These are phyloP conservation scores for Zosterops borbonicus DNA, from an alignment of 2,113 vertebrate species.

Conservation along the genomic window DNA sequence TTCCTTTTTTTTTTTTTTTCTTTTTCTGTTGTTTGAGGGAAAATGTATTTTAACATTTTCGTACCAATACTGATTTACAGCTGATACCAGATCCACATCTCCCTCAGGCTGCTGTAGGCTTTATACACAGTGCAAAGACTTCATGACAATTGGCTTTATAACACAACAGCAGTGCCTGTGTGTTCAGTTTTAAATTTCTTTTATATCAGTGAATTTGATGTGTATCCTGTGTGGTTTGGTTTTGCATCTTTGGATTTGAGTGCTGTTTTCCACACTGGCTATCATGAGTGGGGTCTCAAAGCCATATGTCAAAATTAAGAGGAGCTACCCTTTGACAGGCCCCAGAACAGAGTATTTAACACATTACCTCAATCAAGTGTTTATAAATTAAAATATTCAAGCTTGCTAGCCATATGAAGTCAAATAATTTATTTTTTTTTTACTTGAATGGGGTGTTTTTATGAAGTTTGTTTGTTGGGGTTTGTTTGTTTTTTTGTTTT, in stretches of 20 bases:
- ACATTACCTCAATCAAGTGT: not conserved
- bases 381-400: not conserved
- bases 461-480: too few species aligned
- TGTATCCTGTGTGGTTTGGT: not conserved
- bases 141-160: not conserved
- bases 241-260: not conserved
- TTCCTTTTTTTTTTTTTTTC: not conserved
- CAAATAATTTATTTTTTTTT: not conserved
- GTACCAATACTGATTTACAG: not conserved
- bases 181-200: not conserved
- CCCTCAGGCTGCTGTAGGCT: not conserved
- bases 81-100: fast-evolving
- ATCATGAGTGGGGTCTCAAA: not conserved
- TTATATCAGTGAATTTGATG: fast-evolving
- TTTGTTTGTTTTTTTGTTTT: not conserved
- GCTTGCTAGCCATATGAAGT: not conserved
- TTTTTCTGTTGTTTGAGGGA: not conserved
- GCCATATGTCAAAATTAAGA: not conserved
- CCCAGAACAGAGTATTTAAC: not conserved
- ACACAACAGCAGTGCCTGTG: not conserved
- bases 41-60: not conserved
- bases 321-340: not conserved
- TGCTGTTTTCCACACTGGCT: not conserved
- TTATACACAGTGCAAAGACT: not conserved
- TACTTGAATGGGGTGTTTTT: not conserved